Conservation (phyloP, 2,113 vertebrate genomes). For the Toxotes jaculatrix region DNA sequence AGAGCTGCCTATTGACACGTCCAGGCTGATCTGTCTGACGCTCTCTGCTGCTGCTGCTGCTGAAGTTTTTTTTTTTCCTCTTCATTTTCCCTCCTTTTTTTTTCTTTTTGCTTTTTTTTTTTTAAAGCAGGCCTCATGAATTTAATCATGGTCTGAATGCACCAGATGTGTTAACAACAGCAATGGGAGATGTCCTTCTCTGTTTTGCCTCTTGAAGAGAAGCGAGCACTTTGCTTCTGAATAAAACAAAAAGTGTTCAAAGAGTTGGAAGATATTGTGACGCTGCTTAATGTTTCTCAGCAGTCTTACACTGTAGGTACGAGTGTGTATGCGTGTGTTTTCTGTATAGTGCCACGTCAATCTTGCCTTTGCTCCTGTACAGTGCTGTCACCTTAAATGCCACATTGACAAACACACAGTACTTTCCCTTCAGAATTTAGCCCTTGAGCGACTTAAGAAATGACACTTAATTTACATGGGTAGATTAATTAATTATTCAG, state of each 20-base stretch:
- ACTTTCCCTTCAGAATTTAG: conserved; percentile 3
- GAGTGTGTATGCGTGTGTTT: background rate
- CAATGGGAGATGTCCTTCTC: conserved; percentile 25
- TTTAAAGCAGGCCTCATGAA: background rate
- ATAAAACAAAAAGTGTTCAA: conserved; percentile 37
- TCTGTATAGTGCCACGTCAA: background rate
- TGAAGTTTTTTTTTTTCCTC: background rate
- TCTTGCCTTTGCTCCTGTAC: background rate
- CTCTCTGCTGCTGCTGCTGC: background rate
- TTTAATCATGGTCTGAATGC: conserved; percentile 31
- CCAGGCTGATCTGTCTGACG: background rate
- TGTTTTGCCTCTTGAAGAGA: conserved; percentile 17
- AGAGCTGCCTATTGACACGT: background rate
- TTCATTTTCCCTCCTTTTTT: background rate
- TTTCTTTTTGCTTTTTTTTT: background rate
- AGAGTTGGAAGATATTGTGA: conserved; percentile 7
- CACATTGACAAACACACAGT: background rate
- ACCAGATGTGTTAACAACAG: conserved; percentile 44
- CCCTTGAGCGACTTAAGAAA: conserved; percentile 32
- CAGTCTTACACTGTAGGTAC: background rate
- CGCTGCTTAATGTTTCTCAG: conserved; percentile 21
- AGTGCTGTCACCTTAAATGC: background rate
- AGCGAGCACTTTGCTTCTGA: conserved; percentile 32
- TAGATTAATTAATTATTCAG: conserved; percentile 41
- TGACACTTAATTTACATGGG: conserved; percentile 31